Evolutionary conservation across 2,888 invertebrate genomes (phyloP), one percentile per base, ranked within the genome.

Genomic region (Actias luna): DNA sequence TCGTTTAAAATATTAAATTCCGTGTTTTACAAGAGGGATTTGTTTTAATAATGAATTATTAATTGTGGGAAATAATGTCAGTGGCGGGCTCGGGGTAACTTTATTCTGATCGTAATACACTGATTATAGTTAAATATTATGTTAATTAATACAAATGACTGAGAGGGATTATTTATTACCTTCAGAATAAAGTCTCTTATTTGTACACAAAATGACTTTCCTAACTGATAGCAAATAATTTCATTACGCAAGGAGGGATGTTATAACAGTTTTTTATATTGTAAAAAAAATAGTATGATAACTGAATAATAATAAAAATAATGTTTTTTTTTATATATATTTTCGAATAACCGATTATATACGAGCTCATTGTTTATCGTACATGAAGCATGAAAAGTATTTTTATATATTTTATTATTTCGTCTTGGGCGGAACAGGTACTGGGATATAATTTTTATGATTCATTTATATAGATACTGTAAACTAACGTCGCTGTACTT

Each of bases 361-460:
- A 84, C 82, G 74, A 74, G 76, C 76, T 75, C 78, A 78, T 83
- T 78, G 77, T 83, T 84, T 81, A 77, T 74, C 52, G 70, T 29
- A 75, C 89, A 90, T 91, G 91, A 91, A 91, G 91, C 91, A 90
- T 89, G 82, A 89, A 50, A 91, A 91, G 91, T 91, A 90, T 90
- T 88, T 82, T 79, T 78, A 73, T 71, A 71, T 62, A 12, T 50
- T 25, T 50, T 25, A 65, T 75, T 64, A 63, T 73, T 79, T 78
- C 65, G 8, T 8, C 18, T 42, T 18, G 42, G 8, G n/a, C 18
- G 2, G 18, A 18, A 69, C 72, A 77, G 72, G 74, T 73, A 79
- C 76, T 82, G 73, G 75, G 73, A 74, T 79, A 76, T 78, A 77
- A 66, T 71, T 86, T 88, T 82, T 69, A 82, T 83, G 84, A 87